Base-by-base conservation (phyloP, 2,797 vertebrate species). In the Mastacembelus armatus region DNA sequence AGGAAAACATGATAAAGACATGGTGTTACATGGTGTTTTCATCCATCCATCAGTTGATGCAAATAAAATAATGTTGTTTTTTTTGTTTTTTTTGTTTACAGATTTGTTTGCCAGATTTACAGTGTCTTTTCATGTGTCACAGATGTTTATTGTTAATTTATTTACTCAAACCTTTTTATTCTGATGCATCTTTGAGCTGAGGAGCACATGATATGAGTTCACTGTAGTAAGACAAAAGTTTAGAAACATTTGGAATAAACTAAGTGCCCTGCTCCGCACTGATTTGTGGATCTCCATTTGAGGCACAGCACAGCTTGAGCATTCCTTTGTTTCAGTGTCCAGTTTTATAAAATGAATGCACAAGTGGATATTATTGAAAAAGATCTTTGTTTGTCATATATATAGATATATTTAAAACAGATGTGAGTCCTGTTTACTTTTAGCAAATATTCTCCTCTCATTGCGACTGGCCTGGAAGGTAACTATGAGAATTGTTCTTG, bases 381-480 rank as follows among this genome's bases (percentile, higher is more conserved):
- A 57, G 21, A 35, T 19, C 61, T 72, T 74, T 87, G 84, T 83
- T 85, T 87, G 81, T 85, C 66, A 70, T 64, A 64, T 76, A 49
- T 51, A 14, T 19, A 71, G 79, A 85, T 77, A 2, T 47, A 88
- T 76, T 82, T 56, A 57, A 58, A 87, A 65, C 81, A 88, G 78
- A 83, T 84, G 83, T 77, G 50, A 44, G 29, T 55, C 32, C 35
- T 85, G 80, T 80, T 87, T 85, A 75, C 79, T 78, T 72, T 45
- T 8, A 32, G 36, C 48, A 78, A 80, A 76, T 74, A 78, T 48
- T 70, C 76, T 4, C 2, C 42, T 70, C 27, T 77, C 42, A 22
- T 44, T 42, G 57, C 67, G 79, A 72, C 71, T 44, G 50, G 36
- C 48, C 58, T 35, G 49, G 71, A 60, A 78, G 71, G 50, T 70